Evolutionary conservation across 2,888 invertebrate species (phyloP), one percentile per base, ranked within the genome.

Genomic region (Himalopsyche anomala): DNA sequence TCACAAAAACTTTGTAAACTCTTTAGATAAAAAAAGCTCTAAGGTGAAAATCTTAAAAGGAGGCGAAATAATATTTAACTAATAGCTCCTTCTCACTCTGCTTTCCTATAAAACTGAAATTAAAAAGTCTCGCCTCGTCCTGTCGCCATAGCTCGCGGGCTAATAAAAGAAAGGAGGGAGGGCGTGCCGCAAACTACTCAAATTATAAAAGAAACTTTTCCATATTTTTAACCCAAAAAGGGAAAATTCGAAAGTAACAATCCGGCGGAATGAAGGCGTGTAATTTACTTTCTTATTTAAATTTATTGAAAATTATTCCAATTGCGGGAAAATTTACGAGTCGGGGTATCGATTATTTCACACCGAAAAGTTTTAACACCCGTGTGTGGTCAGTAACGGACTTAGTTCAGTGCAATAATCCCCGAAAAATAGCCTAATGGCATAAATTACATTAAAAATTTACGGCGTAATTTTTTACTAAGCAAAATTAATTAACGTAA

Each of bases 271-370:
- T 69, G 69, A 80, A 85, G 74, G 83, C 82, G 82, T 85, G 56
- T 82, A 87, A 85, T 85, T 85, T 83, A 62, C 55, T 80, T 85
- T 83, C 83, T 40, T 87, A 87, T 87, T 87, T 87, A 87, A 87
- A 87, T 87, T 87, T 85, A 87, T 87, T 87, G 83, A 87, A 87
- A 87, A 87, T 87, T 87, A 87, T 87, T 85, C 87, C 87, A 81
- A 84, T 85, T 85, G 80, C 80, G 74, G 81, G 74, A 62, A 74
- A 80, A 83, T 85, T 85, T 85, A 81, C 85, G 83, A 83, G 80
- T 42, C 69, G 81, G 19, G 54, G 85, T 85, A 86, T 84, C 81
- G 85, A 87, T 85, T 85, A 85, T 85, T 85, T 82, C 55, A 82
- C 80, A 80, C 51, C 45, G 45, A 80, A 51, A 74, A 28, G 28